phyloP scores from a whole-genome alignment of 2,888 invertebrate genomes.

The Cephus runcator region DNA sequence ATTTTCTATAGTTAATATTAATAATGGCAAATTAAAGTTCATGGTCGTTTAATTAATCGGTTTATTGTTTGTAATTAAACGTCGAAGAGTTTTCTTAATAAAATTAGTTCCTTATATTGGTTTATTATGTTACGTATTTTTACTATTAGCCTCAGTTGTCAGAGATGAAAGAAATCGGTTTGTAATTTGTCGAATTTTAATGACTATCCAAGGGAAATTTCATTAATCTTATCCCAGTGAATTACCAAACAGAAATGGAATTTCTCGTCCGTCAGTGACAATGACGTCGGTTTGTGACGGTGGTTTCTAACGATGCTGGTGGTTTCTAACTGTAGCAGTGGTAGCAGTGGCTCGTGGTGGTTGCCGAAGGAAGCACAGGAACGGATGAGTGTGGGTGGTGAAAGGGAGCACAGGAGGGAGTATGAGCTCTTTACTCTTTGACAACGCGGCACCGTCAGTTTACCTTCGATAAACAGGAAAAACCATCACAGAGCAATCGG shows the following conservation, averaged over 20 bases:
- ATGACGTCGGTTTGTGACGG: background rate
- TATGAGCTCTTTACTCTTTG: constrained; percentile 36
- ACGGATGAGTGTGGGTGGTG: constrained; percentile 10
- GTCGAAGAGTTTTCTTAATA: background rate
- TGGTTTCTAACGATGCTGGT: background rate
- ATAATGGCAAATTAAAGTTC: background rate
- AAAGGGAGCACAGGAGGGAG: constrained; percentile 6
- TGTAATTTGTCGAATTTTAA: too few relatives aligned
- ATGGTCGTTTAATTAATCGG: background rate
- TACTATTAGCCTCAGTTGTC: background rate
- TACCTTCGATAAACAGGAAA: constrained; percentile 42
- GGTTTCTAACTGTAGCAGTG: background rate
- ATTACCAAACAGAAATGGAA: background rate
- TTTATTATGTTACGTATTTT: background rate
- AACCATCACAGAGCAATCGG: constrained; percentile 38
- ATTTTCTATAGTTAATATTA: background rate
- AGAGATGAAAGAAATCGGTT: background rate
- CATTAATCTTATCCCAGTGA: background rate
- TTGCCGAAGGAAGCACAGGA: background rate
- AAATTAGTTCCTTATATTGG: background rate
- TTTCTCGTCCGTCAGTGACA: background rate
- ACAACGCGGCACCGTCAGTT: constrained; percentile 32
- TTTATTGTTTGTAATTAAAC: background rate
- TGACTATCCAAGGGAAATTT: background rate
- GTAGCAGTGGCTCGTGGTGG: background rate